A percentile compares a stretch with the other conserved stretches of the same genome.
These are phyloP conservation scores for Pachycephala philippinensis DNA, from an alignment of 2,113 vertebrate genomes.

Conservation along the genomic window DNA sequence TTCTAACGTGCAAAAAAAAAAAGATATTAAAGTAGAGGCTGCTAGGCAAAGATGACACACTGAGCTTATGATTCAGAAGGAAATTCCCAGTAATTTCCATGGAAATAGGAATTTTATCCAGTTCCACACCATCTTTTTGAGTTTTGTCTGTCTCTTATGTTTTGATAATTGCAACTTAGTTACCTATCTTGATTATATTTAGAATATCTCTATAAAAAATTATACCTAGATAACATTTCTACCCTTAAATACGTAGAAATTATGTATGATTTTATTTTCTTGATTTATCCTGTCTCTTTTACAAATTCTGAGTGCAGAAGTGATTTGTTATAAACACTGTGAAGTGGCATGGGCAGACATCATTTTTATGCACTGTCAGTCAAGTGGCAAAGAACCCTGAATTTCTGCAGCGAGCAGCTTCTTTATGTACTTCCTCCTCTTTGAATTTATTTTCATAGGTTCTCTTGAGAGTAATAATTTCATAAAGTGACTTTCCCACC, in stretches of 20 bases:
- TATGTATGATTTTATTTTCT: neutral
- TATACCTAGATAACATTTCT: neutral
- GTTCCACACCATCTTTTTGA: neutral
- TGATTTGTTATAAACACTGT: neutral
- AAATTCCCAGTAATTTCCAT: neutral
- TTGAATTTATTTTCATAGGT: neutral
- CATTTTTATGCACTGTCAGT: neutral
- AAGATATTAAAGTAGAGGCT: neutral
- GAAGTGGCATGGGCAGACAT: neutral
- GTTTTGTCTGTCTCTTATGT: neutral
- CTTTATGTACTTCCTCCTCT: neutral
- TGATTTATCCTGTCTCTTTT: neutral
- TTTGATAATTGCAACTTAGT: neutral
- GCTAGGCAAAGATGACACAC: neutral
- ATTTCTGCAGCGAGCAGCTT: neutral
- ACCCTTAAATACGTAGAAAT: neutral
- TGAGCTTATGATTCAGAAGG: neutral
- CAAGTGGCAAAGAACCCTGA: neutral
- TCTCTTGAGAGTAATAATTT: neutral
- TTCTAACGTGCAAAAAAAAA: neutral
- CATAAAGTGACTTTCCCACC: neutral
- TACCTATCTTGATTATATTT: fast-evolving
- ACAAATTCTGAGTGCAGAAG: neutral
- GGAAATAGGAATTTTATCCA: neutral
- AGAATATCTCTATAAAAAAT: neutral